These are phyloP conservation scores for Galerucella pusilla DNA, from an alignment of 2,888 invertebrate species.

Conservation along the genomic window DNA sequence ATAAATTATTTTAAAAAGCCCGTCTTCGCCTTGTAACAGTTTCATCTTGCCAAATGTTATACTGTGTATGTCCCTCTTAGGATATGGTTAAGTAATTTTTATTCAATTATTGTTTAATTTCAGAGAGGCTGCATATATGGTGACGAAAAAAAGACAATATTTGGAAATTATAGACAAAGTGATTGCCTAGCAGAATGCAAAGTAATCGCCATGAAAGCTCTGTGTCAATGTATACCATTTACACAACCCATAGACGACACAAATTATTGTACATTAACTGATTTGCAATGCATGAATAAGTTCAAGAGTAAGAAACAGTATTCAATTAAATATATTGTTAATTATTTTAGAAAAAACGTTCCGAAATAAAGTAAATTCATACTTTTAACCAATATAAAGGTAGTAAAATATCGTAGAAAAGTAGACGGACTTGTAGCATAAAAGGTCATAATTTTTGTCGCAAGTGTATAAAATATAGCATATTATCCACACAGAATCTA, in stretches of 20 bases:
- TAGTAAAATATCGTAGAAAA: no score
- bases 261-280: constrained; percentile 66
- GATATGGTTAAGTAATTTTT: no score
- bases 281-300: constrained; percentile 67
- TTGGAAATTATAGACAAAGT: constrained; percentile 68
- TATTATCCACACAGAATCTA: no score
- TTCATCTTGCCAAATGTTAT: no score
- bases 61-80: no score
- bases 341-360: neutral
- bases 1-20: no score
- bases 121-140: constrained; percentile 53
- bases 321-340: neutral
- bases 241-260: constrained; percentile 64
- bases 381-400: no score
- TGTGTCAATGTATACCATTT: constrained; percentile 71
- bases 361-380: no score
- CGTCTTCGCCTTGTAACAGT: no score
- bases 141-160: constrained; percentile 47
- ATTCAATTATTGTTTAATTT: constrained; percentile 34
- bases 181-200: constrained; percentile 71
- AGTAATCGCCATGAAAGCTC: constrained; percentile 66
- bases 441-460: no score
- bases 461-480: no score
- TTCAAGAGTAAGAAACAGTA: constrained; percentile 63
- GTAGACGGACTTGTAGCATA: no score